Conservation (phyloP, 2,797 vertebrate genomes). For the Hemibagrus guttatus region DNA sequence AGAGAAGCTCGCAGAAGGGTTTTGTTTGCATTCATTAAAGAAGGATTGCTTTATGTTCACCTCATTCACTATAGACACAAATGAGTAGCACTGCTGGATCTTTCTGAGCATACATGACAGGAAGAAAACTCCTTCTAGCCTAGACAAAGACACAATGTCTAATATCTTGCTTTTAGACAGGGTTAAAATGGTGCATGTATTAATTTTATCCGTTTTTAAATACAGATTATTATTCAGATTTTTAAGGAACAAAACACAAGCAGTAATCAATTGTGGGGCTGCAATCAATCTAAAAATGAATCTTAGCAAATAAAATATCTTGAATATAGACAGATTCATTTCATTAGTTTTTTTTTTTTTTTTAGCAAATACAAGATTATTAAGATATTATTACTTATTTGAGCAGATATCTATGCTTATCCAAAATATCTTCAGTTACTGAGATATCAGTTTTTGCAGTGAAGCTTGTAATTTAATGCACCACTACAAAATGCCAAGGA, state of each 20-base stretch:
- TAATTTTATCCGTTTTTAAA: background rate
- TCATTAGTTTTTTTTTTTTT: background rate
- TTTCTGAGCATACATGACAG: background rate
- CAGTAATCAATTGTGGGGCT: background rate
- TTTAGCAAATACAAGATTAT: background rate
- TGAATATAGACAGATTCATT: background rate
- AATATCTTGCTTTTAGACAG: background rate
- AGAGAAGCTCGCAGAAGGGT: background rate
- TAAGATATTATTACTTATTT: background rate
- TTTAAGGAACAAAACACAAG: background rate
- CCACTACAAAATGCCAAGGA: background rate
- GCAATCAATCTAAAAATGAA: background rate
- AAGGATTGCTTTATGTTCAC: background rate
- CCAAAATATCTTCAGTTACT: no score
- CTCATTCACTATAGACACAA: background rate
- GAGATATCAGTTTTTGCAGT: background rate
- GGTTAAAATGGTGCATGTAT: background rate
- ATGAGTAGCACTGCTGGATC: background rate
- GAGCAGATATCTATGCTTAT: background rate
- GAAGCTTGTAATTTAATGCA: background rate
- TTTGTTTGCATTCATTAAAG: background rate
- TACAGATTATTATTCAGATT: background rate
- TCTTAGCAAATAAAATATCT: background rate
- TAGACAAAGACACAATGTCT: background rate
- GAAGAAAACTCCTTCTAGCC: background rate